phyloP scores from a whole-genome alignment of 2,888 invertebrate species.

The Cryptophagus acutangulus region DNA sequence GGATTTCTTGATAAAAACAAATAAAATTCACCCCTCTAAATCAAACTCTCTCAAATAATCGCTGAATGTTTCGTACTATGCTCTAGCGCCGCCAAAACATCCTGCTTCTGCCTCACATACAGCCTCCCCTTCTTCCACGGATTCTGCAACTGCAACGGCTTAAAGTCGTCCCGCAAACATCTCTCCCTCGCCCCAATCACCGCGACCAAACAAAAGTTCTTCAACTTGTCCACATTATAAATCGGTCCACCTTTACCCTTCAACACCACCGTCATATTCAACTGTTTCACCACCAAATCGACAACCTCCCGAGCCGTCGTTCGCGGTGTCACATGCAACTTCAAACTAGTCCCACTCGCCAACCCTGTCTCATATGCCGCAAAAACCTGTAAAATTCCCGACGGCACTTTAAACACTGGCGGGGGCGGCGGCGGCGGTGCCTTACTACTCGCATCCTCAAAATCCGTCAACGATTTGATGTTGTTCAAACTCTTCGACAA shows the following conservation, averaged over 20 bases:
- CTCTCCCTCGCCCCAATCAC: constrained; percentile 93
- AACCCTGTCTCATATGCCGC: constrained; percentile 95
- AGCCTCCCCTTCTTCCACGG: constrained; percentile 93
- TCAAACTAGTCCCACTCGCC: constrained; percentile 87
- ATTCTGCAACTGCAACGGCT: constrained; percentile 87
- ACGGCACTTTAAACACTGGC: constrained; percentile 37
- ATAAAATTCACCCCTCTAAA: constrained; percentile 24
- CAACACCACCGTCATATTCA: constrained; percentile 86
- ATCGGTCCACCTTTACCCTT: constrained; percentile 84
- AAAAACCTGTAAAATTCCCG: constrained; percentile 66
- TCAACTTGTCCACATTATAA: constrained; percentile 74
- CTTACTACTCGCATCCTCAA: constrained; percentile 26
- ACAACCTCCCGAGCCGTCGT: constrained; percentile 95
- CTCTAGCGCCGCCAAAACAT: constrained; percentile 80
- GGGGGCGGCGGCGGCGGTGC: constrained; percentile 20
- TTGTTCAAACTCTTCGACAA: constrained; percentile 47
- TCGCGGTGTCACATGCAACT: constrained; percentile 85
- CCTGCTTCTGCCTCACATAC: constrained; percentile 88
- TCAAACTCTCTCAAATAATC: constrained; percentile 50
- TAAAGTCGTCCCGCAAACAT: constrained; percentile 90
- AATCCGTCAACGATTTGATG: constrained; percentile 34
- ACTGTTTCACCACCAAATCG: constrained; percentile 89
- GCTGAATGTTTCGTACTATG: constrained; percentile 80
- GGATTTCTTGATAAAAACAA: constrained; percentile 25
- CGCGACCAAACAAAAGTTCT: constrained; percentile 90